Percentiles rank a stretch among this genome's conserved stretches.
Evolutionary conservation across 1,140 invertebrate species (phyloP).

Genomic region (Drepana arcuata): DNA sequence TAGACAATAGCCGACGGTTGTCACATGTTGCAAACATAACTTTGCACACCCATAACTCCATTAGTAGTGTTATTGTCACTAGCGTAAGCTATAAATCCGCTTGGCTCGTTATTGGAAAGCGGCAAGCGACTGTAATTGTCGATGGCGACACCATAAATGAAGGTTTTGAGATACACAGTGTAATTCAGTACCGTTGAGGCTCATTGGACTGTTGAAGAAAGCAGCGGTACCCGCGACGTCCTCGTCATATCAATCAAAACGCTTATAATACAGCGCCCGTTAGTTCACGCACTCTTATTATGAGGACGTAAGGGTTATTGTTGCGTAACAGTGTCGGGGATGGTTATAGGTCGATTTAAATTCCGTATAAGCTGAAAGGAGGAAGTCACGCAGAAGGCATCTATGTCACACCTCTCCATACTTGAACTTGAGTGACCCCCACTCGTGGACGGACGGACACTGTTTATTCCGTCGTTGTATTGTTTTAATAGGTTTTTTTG

Average conservation of each 20-base stretch:
- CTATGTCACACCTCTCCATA: slow-evolving; percentile 63
- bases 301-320: slow-evolving; percentile 22
- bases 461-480: slow-evolving; percentile 18
- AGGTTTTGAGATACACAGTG: slow-evolving; percentile 52
- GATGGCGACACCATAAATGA: slow-evolving; percentile 58
- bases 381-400: slow-evolving; percentile 56
- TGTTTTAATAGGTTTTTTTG: slow-evolving; percentile 5
- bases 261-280: slow-evolving; percentile 49
- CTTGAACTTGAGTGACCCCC: slow-evolving; percentile 63
- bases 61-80: slow-evolving; percentile 2
- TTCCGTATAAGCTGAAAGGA: slow-evolving; percentile 68
- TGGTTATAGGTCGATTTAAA: slow-evolving; percentile 64
- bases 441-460: too few relatives aligned
- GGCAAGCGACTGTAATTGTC: slow-evolving; percentile 34
- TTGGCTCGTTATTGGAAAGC: slow-evolving; percentile 18
- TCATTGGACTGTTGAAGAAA: slow-evolving; percentile 59
- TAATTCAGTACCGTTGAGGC: slow-evolving; percentile 63
- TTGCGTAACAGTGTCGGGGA: slow-evolving; percentile 22
- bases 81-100: too few relatives aligned
- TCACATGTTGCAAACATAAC: slow-evolving; percentile 9
- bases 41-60: too few relatives aligned
- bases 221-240: slow-evolving; percentile 53
- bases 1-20: slow-evolving; percentile 28
- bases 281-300: slow-evolving; percentile 13
- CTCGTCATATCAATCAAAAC: slow-evolving; percentile 62